Percentiles rank a stretch among this genome's conserved stretches.
Conservation (phyloP, 2,888 invertebrate species). For the Thalpophila matura region DNA sequence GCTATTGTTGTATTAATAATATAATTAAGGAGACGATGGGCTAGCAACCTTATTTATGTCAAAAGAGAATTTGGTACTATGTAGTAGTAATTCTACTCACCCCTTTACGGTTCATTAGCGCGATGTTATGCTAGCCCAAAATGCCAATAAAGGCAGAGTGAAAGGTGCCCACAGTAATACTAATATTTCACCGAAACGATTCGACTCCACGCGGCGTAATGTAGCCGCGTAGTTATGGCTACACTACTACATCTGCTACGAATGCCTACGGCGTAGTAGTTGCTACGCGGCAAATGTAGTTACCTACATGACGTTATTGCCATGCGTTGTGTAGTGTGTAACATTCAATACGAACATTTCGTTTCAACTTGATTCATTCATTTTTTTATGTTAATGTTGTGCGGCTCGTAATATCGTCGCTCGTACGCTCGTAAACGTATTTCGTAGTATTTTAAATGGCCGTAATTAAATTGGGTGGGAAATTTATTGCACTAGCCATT, state of each 20-base stretch:
- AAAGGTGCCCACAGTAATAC: constrained; percentile 43
- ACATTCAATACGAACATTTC: constrained; percentile 48
- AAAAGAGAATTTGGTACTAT: constrained; percentile 1
- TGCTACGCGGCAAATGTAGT: constrained; percentile 48
- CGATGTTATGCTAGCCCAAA: constrained; percentile 37
- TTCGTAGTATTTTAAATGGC: constrained; percentile 60
- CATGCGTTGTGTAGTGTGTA: constrained; percentile 43
- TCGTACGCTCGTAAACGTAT: constrained; percentile 53
- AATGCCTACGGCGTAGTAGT: constrained; percentile 53
- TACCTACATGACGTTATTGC: constrained; percentile 37
- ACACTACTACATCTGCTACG: constrained; percentile 57
- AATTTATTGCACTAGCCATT: constrained; percentile 60
- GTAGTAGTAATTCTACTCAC: constrained; percentile 14
- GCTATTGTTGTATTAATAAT: constrained; percentile 34
- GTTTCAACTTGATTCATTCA: constrained; percentile 47
- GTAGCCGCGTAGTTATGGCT: constrained; percentile 47
- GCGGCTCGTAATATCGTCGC: constrained; percentile 36
- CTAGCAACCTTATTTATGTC: constrained; percentile 13
- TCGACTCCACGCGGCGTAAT: constrained; percentile 38
- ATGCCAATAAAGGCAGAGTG: constrained; percentile 47
- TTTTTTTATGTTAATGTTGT: constrained; percentile 41
- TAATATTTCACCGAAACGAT: constrained; percentile 56
- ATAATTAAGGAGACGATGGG: constrained; percentile 28
- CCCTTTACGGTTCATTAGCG: constrained; percentile 39
- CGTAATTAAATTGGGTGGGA: constrained; percentile 57